A percentile compares a stretch with the other conserved stretches of the same genome.
Conservation (phyloP, 2,888 invertebrate genomes). For the Agrilus mali region DNA sequence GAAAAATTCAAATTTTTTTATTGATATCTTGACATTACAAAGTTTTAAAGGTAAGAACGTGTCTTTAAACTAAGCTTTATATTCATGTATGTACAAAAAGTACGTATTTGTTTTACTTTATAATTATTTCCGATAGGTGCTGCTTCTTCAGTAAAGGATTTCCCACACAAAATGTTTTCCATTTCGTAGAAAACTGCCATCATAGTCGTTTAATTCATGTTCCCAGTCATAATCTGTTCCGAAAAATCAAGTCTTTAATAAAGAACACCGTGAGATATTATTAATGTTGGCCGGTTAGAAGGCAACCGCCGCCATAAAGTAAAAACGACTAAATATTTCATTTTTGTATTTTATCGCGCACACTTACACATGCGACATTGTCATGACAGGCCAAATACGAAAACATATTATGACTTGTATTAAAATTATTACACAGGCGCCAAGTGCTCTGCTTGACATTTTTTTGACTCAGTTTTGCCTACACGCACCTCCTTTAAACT, state of each 20-base stretch:
- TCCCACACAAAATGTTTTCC: too few species aligned
- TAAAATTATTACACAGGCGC: slow-evolving; percentile 30
- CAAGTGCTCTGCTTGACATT: slow-evolving; percentile 17
- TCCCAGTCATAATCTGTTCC: too few species aligned
- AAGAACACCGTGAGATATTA: slow-evolving; percentile 9
- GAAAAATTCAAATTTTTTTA: too few species aligned
- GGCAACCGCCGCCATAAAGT: slow-evolving; percentile 12
- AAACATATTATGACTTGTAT: slow-evolving; percentile 27
- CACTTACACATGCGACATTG: slow-evolving; percentile 23
- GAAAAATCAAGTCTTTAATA: background rate
- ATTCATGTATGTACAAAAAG: too few species aligned
- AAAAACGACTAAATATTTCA: slow-evolving; percentile 23
- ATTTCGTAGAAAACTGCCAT: background rate
- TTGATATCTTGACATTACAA: too few species aligned
- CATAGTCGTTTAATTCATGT: background rate
- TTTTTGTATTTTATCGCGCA: slow-evolving; percentile 28
- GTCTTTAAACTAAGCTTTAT: too few species aligned
- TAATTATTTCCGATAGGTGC: too few species aligned
- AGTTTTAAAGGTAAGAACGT: too few species aligned
- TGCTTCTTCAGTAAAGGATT: too few species aligned
- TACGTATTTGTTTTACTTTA: too few species aligned
- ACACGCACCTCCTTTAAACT: too few species aligned
- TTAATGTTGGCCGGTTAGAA: slow-evolving; percentile 11
- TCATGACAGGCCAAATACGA: slow-evolving; percentile 26
- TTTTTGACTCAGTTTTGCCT: too few species aligned